Conservation (phyloP, 2,113 vertebrate genomes). For the Riparia riparia region DNA sequence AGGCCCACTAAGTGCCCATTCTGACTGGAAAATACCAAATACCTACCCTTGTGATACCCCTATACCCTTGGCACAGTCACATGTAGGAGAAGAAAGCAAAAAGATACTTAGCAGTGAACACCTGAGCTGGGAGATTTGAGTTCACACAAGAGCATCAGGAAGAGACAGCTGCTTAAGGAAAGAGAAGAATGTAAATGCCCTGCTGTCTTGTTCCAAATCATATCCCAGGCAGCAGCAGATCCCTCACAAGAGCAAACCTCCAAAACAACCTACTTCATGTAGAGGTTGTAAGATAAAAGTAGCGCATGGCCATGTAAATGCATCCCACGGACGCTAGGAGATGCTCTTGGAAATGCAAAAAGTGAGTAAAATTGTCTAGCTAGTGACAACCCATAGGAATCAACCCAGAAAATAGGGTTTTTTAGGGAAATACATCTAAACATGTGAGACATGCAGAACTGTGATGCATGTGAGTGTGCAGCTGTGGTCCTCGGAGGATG, state of each 20-base stretch:
- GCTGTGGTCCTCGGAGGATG: not conserved
- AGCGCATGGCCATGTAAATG: not conserved
- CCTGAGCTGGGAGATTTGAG: not conserved
- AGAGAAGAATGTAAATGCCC: not conserved
- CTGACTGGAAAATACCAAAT: not conserved
- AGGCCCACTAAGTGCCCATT: not conserved
- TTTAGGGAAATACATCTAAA: not conserved
- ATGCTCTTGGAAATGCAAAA: not conserved
- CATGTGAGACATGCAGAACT: not conserved
- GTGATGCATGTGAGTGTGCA: not conserved
- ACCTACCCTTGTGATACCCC: not conserved
- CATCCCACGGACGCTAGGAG: accelerated
- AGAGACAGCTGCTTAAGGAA: not conserved
- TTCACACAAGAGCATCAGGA: not conserved
- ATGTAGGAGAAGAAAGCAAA: not conserved
- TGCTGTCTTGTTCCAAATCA: not conserved
- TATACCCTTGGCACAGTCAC: not conserved
- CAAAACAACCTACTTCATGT: not conserved
- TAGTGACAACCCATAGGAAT: not conserved
- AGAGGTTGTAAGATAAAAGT: not conserved
- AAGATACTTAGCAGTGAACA: not conserved
- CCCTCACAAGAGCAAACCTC: not conserved
- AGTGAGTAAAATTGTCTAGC: not conserved
- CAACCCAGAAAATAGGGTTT: not conserved
- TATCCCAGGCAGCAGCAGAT: accelerated